Conservation (phyloP, 2,797 vertebrate genomes). For the Enteromius fasciolatus region DNA sequence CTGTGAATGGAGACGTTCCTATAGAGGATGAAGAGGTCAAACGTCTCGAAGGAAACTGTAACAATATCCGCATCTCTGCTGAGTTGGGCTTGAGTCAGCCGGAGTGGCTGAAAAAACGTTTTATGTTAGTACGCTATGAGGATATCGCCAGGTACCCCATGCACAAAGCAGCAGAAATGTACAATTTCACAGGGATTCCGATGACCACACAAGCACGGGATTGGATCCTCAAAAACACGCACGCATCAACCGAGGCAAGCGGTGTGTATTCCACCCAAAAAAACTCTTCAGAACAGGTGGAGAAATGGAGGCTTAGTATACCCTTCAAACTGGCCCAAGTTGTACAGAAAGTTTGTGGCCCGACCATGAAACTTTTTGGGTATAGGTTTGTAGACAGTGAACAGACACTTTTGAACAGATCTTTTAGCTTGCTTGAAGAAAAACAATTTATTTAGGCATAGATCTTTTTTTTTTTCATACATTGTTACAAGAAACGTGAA, state of each 20-base stretch:
- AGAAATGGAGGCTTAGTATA: slow-evolving; percentile 86
- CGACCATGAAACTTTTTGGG: slow-evolving; percentile 83
- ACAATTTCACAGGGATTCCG: slow-evolving; percentile 80
- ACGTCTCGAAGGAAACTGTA: slow-evolving; percentile 81
- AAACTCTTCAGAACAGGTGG: slow-evolving; percentile 87
- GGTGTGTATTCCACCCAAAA: slow-evolving; percentile 85
- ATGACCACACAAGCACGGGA: slow-evolving; percentile 81
- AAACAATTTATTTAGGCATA: slow-evolving; percentile 62
- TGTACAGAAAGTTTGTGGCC: slow-evolving; percentile 81
- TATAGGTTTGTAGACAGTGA: slow-evolving; percentile 79
- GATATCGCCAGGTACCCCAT: slow-evolving; percentile 83
- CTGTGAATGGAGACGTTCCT: slow-evolving; percentile 73
- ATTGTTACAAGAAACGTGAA: background rate
- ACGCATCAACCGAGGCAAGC: slow-evolving; percentile 72
- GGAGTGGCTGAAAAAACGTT: slow-evolving; percentile 80
- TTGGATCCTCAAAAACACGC: slow-evolving; percentile 84
- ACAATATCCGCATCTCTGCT: slow-evolving; percentile 80
- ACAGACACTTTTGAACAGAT: slow-evolving; percentile 77
- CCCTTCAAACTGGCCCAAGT: slow-evolving; percentile 86
- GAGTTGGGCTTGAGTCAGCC: slow-evolving; percentile 82
- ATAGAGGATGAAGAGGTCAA: slow-evolving; percentile 81
- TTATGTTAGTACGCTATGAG: slow-evolving; percentile 87
- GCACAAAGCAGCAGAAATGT: slow-evolving; percentile 84
- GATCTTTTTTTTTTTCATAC: background rate
- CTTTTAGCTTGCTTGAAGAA: slow-evolving; percentile 85